A percentile compares a stretch with the other conserved stretches of the same genome.
These are phyloP conservation scores for Catocala nupta DNA, from an alignment of 2,888 invertebrate genomes.

Conservation along the genomic window DNA sequence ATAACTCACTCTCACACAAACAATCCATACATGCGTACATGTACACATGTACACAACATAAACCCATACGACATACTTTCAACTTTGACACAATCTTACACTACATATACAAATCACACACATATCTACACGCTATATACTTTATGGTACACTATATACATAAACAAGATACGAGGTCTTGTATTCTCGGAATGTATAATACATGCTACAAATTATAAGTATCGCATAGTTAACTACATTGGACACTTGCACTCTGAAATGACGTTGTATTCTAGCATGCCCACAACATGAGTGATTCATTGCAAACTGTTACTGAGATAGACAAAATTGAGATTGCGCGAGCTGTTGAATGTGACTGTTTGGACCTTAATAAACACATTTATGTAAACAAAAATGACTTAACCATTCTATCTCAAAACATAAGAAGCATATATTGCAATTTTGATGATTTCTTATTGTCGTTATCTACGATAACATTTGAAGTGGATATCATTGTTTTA, in stretches of 20 bases:
- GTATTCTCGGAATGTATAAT: no score
- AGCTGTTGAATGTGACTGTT: neutral
- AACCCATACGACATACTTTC: neutral
- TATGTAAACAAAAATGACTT: neutral
- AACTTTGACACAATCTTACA: neutral
- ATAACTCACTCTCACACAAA: neutral
- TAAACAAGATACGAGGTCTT: no score
- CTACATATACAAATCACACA: neutral
- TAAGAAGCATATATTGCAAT: neutral
- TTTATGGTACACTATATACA: no score
- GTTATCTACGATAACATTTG: no score
- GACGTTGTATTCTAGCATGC: no score
- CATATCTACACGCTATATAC: neutral
- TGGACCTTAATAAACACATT: neutral
- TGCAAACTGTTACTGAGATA: neutral
- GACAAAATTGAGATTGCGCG: constrained; percentile 1
- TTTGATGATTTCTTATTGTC: neutral
- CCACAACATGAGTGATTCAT: neutral
- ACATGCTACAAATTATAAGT: no score
- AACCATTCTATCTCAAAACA: constrained; percentile 1
- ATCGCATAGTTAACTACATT: no score
- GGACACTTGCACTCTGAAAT: no score
- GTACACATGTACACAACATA: neutral
- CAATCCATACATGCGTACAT: neutral
- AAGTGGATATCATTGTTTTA: no score